Conservation (phyloP, 2,113 vertebrate genomes). For the Xyrauchen texanus region DNA sequence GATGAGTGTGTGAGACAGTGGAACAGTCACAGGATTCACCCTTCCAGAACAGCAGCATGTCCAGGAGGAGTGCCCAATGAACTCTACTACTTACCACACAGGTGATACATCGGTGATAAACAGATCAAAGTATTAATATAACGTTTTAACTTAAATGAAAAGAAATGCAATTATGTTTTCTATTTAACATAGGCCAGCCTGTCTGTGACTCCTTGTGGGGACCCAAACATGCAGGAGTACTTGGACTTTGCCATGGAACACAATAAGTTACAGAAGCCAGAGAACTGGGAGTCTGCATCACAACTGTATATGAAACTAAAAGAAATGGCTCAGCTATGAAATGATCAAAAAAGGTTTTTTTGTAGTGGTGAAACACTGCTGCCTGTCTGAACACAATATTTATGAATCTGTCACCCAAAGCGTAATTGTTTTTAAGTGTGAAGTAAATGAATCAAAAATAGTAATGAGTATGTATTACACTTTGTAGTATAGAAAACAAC, state of each 20-base stretch:
- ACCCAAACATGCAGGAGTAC: conserved; percentile 47
- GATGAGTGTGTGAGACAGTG: conserved; percentile 47
- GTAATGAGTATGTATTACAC: not conserved
- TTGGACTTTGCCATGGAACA: conserved; percentile 23
- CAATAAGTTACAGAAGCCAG: no score
- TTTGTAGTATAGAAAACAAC: conserved; percentile 10
- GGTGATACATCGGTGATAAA: conserved; percentile 21
- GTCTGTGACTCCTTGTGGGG: conserved; percentile 31
- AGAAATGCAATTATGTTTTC: no score
- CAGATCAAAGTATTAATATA: no score
- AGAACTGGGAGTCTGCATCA: no score
- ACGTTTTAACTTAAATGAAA: conserved; percentile 24
- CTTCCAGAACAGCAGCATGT: conserved; percentile 31
- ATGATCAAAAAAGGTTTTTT: no score
- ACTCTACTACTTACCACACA: conserved; percentile 40
- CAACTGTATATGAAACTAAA: no score
- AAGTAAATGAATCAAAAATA: not conserved
- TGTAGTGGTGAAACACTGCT: no score
- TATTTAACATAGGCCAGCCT: conserved; percentile 25
- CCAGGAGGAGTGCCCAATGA: conserved; percentile 43
- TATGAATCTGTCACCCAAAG: no score
- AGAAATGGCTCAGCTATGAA: no score
- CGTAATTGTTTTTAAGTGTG: no score
- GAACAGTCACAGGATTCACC: conserved; percentile 44
- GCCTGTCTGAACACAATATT: no score